Evolutionary conservation across 2,113 vertebrate species (phyloP).

Genomic region (Myrmophylax atrothorax): DNA sequence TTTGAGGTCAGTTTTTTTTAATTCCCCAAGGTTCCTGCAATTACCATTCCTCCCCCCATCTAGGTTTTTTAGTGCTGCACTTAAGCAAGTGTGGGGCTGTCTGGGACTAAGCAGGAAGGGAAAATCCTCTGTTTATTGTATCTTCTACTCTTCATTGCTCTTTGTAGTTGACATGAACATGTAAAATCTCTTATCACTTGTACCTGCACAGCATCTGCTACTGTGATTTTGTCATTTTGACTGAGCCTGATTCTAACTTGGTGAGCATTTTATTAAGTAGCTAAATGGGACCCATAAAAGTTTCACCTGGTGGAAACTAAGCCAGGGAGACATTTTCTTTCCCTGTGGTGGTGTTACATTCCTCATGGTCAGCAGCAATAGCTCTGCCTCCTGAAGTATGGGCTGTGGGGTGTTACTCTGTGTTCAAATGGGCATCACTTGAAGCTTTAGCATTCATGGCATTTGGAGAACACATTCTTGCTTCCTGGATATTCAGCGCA

Average conservation of each 20-base stretch:
- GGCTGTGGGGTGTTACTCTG: background rate
- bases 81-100: background rate
- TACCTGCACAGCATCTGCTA: background rate
- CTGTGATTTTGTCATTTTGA: background rate
- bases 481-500: background rate
- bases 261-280: conserved; percentile 13
- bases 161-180: background rate
- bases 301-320: conserved; percentile 43
- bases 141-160: background rate
- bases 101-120: background rate
- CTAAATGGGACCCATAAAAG: background rate
- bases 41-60: background rate
- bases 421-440: background rate
- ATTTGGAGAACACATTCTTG: background rate
- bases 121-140: background rate
- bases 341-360: background rate
- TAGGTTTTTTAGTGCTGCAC: background rate
- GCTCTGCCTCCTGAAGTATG: conserved; percentile 1
- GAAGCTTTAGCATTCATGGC: background rate
- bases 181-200: background rate
- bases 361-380: conserved; percentile 37
- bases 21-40: conserved; percentile 12
- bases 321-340: conserved; percentile 18
- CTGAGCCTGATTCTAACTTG: background rate
- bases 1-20: background rate